phyloP scores from a whole-genome alignment of 2,888 invertebrate genomes.

The Arge pagana region DNA sequence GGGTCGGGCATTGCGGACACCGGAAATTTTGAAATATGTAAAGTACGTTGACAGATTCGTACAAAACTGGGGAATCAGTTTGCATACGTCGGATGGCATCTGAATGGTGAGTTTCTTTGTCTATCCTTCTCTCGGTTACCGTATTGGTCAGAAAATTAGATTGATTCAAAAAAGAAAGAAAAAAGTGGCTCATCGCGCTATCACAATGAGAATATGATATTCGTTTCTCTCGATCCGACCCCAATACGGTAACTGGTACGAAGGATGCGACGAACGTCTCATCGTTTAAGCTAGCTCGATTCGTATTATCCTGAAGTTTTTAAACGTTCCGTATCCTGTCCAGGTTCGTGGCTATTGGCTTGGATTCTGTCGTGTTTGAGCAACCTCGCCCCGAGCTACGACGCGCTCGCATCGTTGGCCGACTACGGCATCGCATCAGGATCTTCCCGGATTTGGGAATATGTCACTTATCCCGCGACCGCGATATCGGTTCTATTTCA shows the following conservation, averaged over 20 bases:
- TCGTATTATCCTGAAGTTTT: background rate
- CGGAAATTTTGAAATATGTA: constrained; percentile 37
- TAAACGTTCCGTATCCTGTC: constrained; percentile 26
- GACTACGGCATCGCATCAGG: no score
- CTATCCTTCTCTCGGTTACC: constrained; percentile 57
- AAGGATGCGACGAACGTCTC: constrained; percentile 37
- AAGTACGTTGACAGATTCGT: constrained; percentile 16
- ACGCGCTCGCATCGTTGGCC: no score
- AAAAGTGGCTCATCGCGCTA: background rate
- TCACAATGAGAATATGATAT: constrained; percentile 4
- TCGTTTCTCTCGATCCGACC: constrained; percentile 13
- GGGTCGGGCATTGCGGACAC: constrained; percentile 42
- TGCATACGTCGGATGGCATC: constrained; percentile 34
- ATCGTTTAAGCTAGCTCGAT: constrained; percentile 1
- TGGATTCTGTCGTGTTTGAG: constrained; percentile 14
- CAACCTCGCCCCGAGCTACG: background rate
- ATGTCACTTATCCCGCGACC: constrained; percentile 5
- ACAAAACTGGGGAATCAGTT: constrained; percentile 21
- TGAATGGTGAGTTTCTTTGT: constrained; percentile 56
- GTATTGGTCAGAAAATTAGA: constrained; percentile 27
- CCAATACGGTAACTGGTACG: constrained; percentile 42
- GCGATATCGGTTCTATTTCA: constrained; percentile 11
- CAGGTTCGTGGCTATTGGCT: constrained; percentile 54
- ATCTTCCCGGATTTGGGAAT: no score
- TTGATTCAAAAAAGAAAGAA: background rate